Conservation (phyloP, 2,888 invertebrate species). For the Brachynemurus nebulosus region DNA sequence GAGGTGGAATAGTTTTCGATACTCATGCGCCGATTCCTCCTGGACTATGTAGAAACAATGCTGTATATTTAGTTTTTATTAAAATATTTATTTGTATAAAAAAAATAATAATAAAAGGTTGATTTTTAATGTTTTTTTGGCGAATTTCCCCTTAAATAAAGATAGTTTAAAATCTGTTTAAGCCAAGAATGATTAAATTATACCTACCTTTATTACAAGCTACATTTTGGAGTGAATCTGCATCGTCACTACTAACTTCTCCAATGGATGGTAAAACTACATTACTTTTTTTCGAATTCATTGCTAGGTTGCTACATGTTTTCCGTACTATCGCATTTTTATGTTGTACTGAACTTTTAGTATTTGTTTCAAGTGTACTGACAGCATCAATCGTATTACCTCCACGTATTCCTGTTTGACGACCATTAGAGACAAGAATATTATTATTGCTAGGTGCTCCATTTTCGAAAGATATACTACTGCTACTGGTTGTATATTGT, state of each 20-base stretch:
- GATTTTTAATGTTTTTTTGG: too few relatives aligned
- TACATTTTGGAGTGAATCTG: background rate
- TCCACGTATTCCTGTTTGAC: background rate
- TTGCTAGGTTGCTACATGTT: background rate
- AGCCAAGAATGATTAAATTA: background rate
- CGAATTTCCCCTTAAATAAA: too few relatives aligned
- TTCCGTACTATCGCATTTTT: constrained; percentile 1
- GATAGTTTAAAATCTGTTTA: too few relatives aligned
- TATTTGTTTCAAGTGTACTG: too few relatives aligned
- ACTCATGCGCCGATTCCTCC: too few relatives aligned
- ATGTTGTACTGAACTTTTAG: background rate
- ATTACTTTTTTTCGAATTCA: constrained; percentile 1
- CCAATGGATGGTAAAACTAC: background rate
- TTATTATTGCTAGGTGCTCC: background rate
- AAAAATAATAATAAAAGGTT: too few relatives aligned
- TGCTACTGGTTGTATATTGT: constrained; percentile 4
- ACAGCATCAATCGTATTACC: background rate
- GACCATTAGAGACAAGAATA: background rate
- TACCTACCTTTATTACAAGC: background rate
- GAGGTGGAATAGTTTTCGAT: too few relatives aligned
- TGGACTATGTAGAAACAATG: too few relatives aligned
- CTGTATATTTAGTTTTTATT: too few relatives aligned
- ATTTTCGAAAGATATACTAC: constrained; percentile 1
- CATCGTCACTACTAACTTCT: constrained; percentile 4
- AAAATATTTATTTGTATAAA: too few relatives aligned